Base-by-base conservation (phyloP, 2,113 vertebrate genomes). In the Plotosus lineatus region DNA sequence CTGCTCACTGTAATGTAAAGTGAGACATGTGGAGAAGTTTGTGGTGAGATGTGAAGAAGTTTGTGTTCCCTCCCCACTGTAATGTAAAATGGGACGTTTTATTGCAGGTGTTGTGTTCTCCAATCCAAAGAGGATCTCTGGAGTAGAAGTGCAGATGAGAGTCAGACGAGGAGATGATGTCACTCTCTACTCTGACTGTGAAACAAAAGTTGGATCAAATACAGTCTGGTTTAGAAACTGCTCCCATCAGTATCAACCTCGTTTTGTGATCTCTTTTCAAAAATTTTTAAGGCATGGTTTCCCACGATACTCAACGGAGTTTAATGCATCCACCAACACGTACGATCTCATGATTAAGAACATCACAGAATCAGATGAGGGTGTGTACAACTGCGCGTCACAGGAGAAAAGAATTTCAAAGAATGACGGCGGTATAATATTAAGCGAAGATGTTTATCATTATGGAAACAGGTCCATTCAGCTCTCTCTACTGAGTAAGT, bases 261-360 rank as follows among this genome's bases (percentile, higher is more conserved):
- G 38, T n/a, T 15, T 85, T 0, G 4, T 38, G 6, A 48, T 80
- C 0, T 44, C 19, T 1, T 17, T 0, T 60, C n/a, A n/a, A 0
- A 0, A 2, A 0, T 48, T 48, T 44, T 17, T n/a, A n/a, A n/a
- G 17, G 0, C 1, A 11, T 19, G 3, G 0, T 26, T n/a, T 48
- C 26, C 60, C 61, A 42, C 73, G 51, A 50, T 84, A 66, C 31
- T 74, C 1, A 11, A 51, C 55, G 28, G 2, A 33, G 5, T 50
- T 5, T 5, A 72, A 51, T 31, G 2, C 6, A 6, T 31, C 12
- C 12, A 72, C 6, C 69, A 48, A 17, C 6, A 50, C 69, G 4
- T 19, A 50, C 19, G 61, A 75, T 79, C 53, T 88, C 21, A 58
- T 68, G 68, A 85, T 88, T 36, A 38, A 21, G 26, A 86, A 88